A percentile compares a stretch with the other conserved stretches of the same genome.
Evolutionary conservation across 2,888 invertebrate species (phyloP).

Genomic region (Cantharis nigra): DNA sequence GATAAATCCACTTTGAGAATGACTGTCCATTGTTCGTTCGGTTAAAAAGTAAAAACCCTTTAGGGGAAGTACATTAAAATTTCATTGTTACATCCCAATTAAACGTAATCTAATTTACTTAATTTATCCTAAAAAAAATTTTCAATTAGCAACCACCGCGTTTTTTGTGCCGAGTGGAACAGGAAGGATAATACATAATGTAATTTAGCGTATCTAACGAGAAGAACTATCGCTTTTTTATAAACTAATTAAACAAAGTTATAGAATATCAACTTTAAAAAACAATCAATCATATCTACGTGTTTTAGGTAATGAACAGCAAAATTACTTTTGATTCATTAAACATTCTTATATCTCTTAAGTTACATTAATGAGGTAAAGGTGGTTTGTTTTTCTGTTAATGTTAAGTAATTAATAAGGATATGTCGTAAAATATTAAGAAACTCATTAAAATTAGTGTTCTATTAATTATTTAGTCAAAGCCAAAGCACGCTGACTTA

Average conservation of each 20-base stretch:
- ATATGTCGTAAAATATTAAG: constrained; percentile 1
- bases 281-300: constrained; percentile 2
- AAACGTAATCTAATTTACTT: not conserved
- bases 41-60: not conserved
- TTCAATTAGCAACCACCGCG: not conserved
- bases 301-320: constrained; percentile 1
- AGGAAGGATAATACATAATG: not conserved
- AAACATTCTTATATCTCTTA: not conserved
- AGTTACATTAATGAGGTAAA: constrained; percentile 7
- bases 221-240: not conserved
- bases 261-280: not conserved
- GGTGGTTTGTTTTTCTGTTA: constrained; percentile 7
- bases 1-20: not conserved
- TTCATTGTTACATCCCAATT: not conserved
- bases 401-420: constrained; percentile 8
- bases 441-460: not conserved
- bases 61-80: not conserved
- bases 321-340: constrained; percentile 4
- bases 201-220: not conserved
- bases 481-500: not conserved
- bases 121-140: not conserved
- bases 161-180: not conserved
- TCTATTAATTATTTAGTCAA: constrained; percentile 1
- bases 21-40: not conserved
- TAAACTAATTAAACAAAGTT: constrained; percentile 3